Evolutionary conservation across 1,140 invertebrate species (phyloP), one percentile per base, ranked within the genome.

Genomic region (Ericerus pela): DNA sequence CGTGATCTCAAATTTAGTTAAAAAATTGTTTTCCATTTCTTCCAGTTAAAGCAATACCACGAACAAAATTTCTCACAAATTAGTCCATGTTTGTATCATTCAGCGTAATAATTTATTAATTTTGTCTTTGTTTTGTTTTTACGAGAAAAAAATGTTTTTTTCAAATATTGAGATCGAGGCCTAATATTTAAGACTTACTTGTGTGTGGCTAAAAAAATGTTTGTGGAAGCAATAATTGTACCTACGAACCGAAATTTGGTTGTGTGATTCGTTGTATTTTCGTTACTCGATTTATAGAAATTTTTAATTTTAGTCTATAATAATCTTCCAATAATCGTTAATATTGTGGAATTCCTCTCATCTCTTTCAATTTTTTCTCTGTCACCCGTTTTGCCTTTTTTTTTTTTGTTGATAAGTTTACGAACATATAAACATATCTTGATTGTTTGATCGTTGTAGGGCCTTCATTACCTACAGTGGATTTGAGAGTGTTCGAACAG

Each of bases 1-100:
- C 26, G 41, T 47, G 41, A 47, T 47, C 41, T 47, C 41, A 47
- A 47, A 47, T 47, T 8, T 47, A 14, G 22, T 47, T n/a, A n/a
- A n/a, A n/a, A 47, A 16, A 24, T 47, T 47, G 10, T 20, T 24
- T 47, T 47, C 41, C 41, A 22, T 47, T 22, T 24, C 16, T 24
- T 47, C 14, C 41, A 12, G 22, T 24, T n/a, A n/a, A n/a, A n/a
- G n/a, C n/a, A n/a, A n/a, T n/a, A n/a, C n/a, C n/a, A n/a, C n/a
- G n/a, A n/a, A n/a, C n/a, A n/a, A n/a, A 24, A 14, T 22, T 47
- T 47, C 20, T 47, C 20, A 2, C 16, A 24, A 22, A 24, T 47
- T 24, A 5, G n/a, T 38, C n/a, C 4, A 14, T 38, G 14, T 38
- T 3, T 38, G 14, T 38, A 38, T 38, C n/a, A 38, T 38, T 38